phyloP scores from a whole-genome alignment of 2,888 invertebrate species.

The Vesta saturnalis region DNA sequence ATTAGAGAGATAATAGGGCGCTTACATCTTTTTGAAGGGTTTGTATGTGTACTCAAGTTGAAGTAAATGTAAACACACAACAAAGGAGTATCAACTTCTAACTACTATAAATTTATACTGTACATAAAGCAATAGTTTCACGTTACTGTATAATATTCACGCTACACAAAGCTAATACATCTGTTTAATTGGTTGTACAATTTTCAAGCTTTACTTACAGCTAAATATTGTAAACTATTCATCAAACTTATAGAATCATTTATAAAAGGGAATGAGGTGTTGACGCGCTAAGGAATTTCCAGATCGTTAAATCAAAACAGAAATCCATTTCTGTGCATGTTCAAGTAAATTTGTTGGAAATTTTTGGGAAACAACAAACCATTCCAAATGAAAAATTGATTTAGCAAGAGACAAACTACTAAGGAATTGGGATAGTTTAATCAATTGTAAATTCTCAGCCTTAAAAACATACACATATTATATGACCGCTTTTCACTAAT shows the following conservation, averaged over 20 bases:
- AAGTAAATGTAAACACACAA: constrained; percentile 30
- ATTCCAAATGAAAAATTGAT: no score
- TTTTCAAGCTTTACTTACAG: neutral
- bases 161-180: no score
- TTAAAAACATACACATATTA: no score
- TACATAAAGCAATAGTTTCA: constrained; percentile 23
- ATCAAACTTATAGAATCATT: neutral
- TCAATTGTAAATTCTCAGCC: no score
- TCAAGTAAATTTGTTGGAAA: neutral
- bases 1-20: neutral
- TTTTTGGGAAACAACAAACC: neutral
- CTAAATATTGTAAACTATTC: neutral
- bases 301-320: constrained; percentile 1
- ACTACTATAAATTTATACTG: constrained; percentile 27
- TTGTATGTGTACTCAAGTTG: constrained; percentile 10
- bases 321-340: neutral
- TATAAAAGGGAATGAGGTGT: neutral
- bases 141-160: no score
- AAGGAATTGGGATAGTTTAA: no score
- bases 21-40: constrained; percentile 5
- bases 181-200: neutral
- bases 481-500: no score
- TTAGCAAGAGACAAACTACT: no score
- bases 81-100: constrained; percentile 24
- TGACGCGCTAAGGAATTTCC: constrained; percentile 1